Percentiles rank a stretch among this genome's conserved stretches.
Conservation (phyloP, 1,140 invertebrate genomes). For the Rhopalosiphum padi region DNA sequence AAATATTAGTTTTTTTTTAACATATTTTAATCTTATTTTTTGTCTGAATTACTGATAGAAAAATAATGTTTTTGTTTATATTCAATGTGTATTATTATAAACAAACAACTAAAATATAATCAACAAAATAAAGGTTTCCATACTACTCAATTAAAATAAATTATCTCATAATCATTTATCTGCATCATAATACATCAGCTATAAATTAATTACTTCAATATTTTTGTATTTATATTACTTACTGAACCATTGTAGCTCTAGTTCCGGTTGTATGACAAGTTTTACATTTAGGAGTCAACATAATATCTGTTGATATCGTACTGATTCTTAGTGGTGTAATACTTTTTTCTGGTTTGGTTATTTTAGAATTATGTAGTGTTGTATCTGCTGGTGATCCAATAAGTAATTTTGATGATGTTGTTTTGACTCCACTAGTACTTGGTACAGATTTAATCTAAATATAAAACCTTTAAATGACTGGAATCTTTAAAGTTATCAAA, state of each 20-base stretch:
- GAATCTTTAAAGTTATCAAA: neutral
- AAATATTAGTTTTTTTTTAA: neutral
- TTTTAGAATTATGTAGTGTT: conserved; percentile 60
- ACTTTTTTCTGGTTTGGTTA: conserved; percentile 60
- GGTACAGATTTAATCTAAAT: conserved; percentile 81
- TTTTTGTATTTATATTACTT: neutral
- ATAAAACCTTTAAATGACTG: neutral
- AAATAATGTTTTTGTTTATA: neutral
- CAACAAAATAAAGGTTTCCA: neutral
- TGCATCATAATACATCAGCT: neutral
- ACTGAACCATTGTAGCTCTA: conserved; percentile 74
- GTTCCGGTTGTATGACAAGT: conserved; percentile 72
- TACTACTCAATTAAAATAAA: neutral
- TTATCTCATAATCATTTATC: neutral
- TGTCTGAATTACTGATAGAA: neutral
- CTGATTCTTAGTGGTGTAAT: conserved; percentile 3
- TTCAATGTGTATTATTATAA: neutral
- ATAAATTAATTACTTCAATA: neutral
- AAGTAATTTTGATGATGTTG: conserved; percentile 43
- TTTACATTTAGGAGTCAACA: conserved; percentile 69
- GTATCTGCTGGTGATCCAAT: conserved; percentile 15
- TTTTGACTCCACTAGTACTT: conserved; percentile 68
- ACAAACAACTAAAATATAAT: neutral
- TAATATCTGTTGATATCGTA: conserved; percentile 64
- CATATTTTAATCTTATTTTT: neutral